Conservation (phyloP, 2,797 vertebrate genomes). For the Xenentodon cancila region DNA sequence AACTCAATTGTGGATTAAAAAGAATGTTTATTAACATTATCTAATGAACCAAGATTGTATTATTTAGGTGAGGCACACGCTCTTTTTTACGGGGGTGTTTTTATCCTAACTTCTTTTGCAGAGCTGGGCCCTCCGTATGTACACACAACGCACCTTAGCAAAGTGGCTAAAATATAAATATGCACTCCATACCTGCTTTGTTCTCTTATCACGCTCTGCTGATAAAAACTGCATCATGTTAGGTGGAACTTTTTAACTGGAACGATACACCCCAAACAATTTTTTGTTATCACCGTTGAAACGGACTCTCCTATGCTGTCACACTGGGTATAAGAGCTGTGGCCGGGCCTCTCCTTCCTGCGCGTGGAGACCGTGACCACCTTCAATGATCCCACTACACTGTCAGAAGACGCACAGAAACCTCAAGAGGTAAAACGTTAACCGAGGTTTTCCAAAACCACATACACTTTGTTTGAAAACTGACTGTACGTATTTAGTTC, state of each 20-base stretch:
- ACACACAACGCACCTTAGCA: slow-evolving; percentile 55
- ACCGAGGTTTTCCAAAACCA: no score
- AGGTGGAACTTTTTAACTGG: slow-evolving; percentile 37
- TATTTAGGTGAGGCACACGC: not conserved
- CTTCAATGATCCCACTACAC: slow-evolving; percentile 1
- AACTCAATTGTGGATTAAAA: no score
- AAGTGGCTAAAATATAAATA: slow-evolving; percentile 40
- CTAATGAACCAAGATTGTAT: not conserved
- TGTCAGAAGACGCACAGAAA: slow-evolving; percentile 1
- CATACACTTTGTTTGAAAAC: not conserved
- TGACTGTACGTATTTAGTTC: not conserved
- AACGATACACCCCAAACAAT: slow-evolving; percentile 65
- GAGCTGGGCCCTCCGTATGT: slow-evolving; percentile 33
- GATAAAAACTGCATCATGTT: slow-evolving; percentile 44
- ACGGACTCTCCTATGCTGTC: slow-evolving; percentile 41
- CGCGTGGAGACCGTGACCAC: not conserved
- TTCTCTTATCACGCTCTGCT: slow-evolving; percentile 12
- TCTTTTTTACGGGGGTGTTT: not conserved
- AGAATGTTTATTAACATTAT: no score
- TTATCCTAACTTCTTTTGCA: not conserved
- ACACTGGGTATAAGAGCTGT: slow-evolving; percentile 62
- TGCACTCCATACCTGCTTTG: slow-evolving; percentile 20
- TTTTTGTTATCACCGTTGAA: slow-evolving; percentile 25
- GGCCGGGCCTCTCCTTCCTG: slow-evolving; percentile 8
- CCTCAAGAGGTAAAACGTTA: slow-evolving; percentile 32